Evolutionary conservation across 2,113 vertebrate genomes (phyloP).

Genomic region (Anarhynchus alexandrinus): DNA sequence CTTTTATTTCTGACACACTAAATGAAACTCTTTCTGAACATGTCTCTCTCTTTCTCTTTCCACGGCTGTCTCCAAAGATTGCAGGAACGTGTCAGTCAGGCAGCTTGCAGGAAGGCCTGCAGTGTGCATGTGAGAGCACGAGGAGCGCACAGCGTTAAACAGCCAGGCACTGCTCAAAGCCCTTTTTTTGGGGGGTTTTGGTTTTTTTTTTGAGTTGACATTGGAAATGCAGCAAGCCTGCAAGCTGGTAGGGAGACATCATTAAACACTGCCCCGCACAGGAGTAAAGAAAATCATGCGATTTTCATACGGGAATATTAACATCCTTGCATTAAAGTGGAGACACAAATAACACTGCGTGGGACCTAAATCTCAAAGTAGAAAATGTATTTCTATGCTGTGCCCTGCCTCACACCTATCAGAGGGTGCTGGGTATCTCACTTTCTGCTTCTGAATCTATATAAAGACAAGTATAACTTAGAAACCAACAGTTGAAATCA

Average conservation of each 20-base stretch:
- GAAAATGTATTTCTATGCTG: neutral
- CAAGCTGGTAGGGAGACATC: neutral
- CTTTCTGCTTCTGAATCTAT: neutral
- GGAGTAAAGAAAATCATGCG: neutral
- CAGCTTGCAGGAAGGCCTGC: neutral
- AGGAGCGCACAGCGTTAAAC: neutral
- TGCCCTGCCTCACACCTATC: neutral
- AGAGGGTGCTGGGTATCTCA: neutral
- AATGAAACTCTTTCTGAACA: neutral
- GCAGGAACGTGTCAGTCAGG: conserved; percentile 8
- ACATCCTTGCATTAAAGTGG: neutral
- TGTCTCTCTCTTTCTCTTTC: neutral
- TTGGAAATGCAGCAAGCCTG: neutral
- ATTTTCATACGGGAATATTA: neutral
- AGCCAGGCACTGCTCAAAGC: neutral
- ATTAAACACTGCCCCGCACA: neutral
- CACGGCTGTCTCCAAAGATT: conserved; percentile 3
- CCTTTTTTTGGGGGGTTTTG: no score
- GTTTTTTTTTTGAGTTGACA: neutral
- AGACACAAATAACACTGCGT: neutral
- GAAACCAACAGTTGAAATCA: neutral
- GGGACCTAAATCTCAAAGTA: neutral
- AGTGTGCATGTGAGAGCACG: rapidly evolving
- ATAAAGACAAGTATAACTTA: neutral
- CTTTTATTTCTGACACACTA: conserved; percentile 30